phyloP scores from a whole-genome alignment of 1,140 invertebrate genomes.

The Aphis gossypii region DNA sequence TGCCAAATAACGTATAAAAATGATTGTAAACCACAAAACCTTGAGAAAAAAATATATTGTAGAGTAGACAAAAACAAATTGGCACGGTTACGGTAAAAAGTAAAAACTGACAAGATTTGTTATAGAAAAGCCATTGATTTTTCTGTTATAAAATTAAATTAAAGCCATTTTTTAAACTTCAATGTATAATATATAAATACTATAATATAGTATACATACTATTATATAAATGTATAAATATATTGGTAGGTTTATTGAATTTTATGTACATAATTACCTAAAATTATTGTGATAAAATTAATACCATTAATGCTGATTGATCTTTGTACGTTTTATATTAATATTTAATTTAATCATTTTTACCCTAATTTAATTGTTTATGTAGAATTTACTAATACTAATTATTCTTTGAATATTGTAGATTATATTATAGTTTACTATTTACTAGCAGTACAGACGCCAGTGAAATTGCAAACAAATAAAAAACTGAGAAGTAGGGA shows the following conservation, averaged over 20 bases:
- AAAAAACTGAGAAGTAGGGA: not conserved
- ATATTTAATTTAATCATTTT: not conserved
- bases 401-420: not conserved
- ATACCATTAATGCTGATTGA: not conserved
- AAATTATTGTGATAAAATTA: not conserved
- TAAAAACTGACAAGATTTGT: slow-evolving; percentile 10
- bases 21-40: not conserved
- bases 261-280: not conserved
- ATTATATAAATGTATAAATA: not conserved
- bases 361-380: not conserved
- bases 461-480: not conserved
- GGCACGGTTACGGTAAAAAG: not conserved
- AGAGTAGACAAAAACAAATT: slow-evolving; percentile 17
- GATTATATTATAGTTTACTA: not conserved
- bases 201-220: too few species aligned
- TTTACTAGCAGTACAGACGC: not conserved
- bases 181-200: too few species aligned
- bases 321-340: not conserved
- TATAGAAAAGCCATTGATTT: not conserved
- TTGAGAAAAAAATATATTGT: not conserved
- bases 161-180: not conserved
- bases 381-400: not conserved
- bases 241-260: not conserved
- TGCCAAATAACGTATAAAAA: not conserved
- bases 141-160: not conserved